A percentile compares a stretch with the other conserved stretches of the same genome.
These are phyloP conservation scores for Oncorhynchus masou DNA, from an alignment of 2,113 vertebrate species.

Conservation along the genomic window DNA sequence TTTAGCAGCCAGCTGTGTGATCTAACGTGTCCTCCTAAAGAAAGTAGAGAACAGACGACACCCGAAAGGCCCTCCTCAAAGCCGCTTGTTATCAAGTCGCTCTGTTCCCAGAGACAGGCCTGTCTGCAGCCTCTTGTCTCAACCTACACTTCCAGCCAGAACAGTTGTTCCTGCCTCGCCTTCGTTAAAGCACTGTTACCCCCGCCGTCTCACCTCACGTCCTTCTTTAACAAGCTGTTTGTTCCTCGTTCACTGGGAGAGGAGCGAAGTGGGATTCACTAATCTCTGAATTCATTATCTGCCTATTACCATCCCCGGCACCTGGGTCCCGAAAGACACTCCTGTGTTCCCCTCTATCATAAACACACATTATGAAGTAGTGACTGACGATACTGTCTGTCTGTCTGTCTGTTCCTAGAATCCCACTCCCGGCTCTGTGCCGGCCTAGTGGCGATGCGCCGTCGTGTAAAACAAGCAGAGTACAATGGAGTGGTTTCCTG, in stretches of 20 bases:
- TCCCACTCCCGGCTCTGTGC: background rate
- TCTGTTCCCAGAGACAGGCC: conserved; percentile 18
- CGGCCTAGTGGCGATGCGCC: too few relatives aligned
- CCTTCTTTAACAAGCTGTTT: conserved; percentile 32
- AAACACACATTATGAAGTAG: background rate
- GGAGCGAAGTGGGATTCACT: conserved; percentile 16
- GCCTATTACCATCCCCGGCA: conserved; percentile 8
- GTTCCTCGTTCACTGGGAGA: conserved; percentile 12
- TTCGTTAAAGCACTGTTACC: conserved; percentile 14
- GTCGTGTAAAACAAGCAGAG: too few relatives aligned
- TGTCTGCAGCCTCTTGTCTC: conserved; percentile 32
- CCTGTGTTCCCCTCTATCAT: background rate
- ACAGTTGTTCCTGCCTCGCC: conserved; percentile 41
- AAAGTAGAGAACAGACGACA: background rate
- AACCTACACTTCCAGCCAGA: conserved; percentile 36
- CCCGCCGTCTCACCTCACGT: conserved; percentile 18
- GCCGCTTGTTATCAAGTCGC: conserved; percentile 30
- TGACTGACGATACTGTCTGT: background rate
- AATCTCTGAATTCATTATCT: conserved; percentile 30
- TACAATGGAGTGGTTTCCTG: background rate
- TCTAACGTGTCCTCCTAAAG: too few relatives aligned
- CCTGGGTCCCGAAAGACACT: background rate
- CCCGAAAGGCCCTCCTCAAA: background rate
- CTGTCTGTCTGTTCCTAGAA: background rate
- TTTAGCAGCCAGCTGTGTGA: background rate